Evolutionary conservation across 2,797 vertebrate species (phyloP), one percentile per base, ranked within the genome.

Genomic region (Mormyrus proboscirostris): DNA sequence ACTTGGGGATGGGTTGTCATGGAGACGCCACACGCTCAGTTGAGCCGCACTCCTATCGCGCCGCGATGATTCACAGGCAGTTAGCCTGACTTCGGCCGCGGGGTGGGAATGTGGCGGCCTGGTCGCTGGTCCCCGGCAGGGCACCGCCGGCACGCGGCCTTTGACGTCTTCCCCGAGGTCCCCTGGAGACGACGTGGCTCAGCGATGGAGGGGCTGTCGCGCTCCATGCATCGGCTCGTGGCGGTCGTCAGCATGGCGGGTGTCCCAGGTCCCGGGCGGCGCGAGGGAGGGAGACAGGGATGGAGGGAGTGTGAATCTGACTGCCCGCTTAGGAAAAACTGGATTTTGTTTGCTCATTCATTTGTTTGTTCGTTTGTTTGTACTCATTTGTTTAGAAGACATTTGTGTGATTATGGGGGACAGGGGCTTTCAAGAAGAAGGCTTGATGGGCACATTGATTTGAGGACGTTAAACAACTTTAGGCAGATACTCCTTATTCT

Each of bases 151-250:
- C 95, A 95, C 92, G 97, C 97, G 0, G 94, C 96, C 89, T 96
- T 96, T 0, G 96, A 96, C 90, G 93, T 95, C 0, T 90, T 96
- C 53, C 92, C 94, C 19, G 95, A 94, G 73, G 91, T 96, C 9
- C 92, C 96, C 87, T 96, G 95, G 90, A 93, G 93, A 76, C 94
- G 95, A 90, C 93, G 92, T 12, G 94, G 95, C 92, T 97, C 96
- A 0, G 95, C 94, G 44, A 89, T 97, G 33, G 95, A 96, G 93
- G 92, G 95, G 8, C 95, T 98, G 2, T 97, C 96, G 25, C 96
- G 95, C 0, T 96, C 96, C 49, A 96, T 96, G 29, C 95, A 96
- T 88, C 95, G 94, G 87, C 95, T 97, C 83, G 96, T 97, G 96
- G 95, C 96, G 92, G 97, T 96, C 0, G 89, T 98, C 92, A 95